Conservation (phyloP, 2,888 invertebrate genomes). For the Orthosia incerta region DNA sequence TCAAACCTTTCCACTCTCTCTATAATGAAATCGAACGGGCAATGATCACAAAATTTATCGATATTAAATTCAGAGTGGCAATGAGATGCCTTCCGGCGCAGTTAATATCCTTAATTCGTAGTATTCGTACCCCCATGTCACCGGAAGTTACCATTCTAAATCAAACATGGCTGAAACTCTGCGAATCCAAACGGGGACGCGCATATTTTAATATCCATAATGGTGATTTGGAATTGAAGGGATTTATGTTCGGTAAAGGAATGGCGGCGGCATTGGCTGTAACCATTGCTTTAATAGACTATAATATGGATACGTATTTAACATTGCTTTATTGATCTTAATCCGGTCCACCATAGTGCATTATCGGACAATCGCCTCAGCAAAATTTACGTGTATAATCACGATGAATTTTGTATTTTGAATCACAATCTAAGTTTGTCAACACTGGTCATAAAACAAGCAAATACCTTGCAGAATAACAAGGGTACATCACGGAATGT, state of each 20-base stretch:
- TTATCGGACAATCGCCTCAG: neutral
- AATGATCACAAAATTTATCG: slow-evolving; percentile 80
- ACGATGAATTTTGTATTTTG: neutral
- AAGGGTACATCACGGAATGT: slow-evolving; percentile 16
- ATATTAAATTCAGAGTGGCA: slow-evolving; percentile 82
- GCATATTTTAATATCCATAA: slow-evolving; percentile 85
- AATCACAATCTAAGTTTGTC: neutral
- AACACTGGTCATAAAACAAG: neutral
- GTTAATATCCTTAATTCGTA: slow-evolving; percentile 84
- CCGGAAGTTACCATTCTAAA: slow-evolving; percentile 89
- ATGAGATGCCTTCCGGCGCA: slow-evolving; percentile 77
- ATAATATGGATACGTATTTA: neutral
- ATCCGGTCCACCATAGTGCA: neutral
- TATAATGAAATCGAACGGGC: slow-evolving; percentile 66
- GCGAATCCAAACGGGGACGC: slow-evolving; percentile 75
- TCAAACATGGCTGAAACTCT: slow-evolving; percentile 85
- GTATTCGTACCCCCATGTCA: slow-evolving; percentile 80
- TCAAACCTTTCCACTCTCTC: slow-evolving; percentile 50
- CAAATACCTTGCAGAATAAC: neutral
- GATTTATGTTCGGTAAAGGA: slow-evolving; percentile 51
- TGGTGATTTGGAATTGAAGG: slow-evolving; percentile 59
- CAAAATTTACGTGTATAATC: neutral
- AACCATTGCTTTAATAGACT: slow-evolving; percentile 26
- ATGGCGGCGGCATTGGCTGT: slow-evolving; percentile 12
- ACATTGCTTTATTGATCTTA: neutral